Evolutionary conservation across 2,888 invertebrate genomes (phyloP).

Genomic region (Acleris laterana): DNA sequence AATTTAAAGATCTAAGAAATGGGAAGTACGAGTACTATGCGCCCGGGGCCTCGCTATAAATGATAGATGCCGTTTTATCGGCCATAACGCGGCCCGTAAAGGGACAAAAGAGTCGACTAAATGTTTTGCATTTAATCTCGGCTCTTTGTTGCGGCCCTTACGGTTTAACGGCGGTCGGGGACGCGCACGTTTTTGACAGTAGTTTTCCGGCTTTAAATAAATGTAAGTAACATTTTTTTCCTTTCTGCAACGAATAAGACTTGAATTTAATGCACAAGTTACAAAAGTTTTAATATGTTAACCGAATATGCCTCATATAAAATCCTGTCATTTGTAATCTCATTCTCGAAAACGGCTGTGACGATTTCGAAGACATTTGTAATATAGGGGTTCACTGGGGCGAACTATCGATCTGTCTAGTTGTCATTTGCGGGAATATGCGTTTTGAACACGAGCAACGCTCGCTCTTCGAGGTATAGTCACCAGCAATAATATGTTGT

Average conservation of each 20-base stretch:
- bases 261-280: no score
- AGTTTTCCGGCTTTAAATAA: background rate
- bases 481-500: no score
- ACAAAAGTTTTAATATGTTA: no score
- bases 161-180: slow-evolving; percentile 8
- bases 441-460: no score
- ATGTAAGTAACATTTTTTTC: background rate
- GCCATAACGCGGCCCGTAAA: slow-evolving; percentile 67
- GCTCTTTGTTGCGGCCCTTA: slow-evolving; percentile 28
- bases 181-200: background rate
- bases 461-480: no score
- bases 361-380: no score
- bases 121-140: slow-evolving; percentile 36
- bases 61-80: slow-evolving; percentile 58
- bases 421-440: no score
- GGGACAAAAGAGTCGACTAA: slow-evolving; percentile 32
- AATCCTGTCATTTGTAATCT: no score
- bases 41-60: slow-evolving; percentile 12
- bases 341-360: no score
- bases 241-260: background rate
- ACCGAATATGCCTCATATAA: no score
- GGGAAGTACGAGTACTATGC: background rate
- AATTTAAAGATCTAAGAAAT: background rate
- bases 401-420: no score
- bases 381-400: no score